Base-by-base conservation (phyloP, 2,113 vertebrate genomes). In the Erinaceus europaeus region DNA sequence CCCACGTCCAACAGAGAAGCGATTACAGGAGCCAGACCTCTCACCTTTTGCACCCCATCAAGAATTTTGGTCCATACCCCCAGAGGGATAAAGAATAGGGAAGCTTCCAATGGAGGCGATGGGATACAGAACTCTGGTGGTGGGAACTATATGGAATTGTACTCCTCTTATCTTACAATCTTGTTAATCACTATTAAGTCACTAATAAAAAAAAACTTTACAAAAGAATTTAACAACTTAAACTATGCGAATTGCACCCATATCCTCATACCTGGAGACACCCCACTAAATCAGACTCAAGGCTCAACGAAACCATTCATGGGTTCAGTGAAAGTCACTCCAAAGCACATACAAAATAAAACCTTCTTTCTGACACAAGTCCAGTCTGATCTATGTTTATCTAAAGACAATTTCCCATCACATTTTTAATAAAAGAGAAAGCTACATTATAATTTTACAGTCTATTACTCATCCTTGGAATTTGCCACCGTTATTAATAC, bases 381-480 rank as follows among this genome's bases (percentile, higher is more conserved):
- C 46, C 44, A 55, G 86, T 11, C 40, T 50, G 36, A 1, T 50
- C 34, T 2, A 4, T 55, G n/a, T 4, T 68, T 78, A 78, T 68
- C 53, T 87, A 48, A 25, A 85, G 61, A 48, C 71, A 81, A 68
- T 71, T 78, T 93, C 79, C 53, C 18, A 85, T 9, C 74, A 12
- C 71, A 27, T 18, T 34, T 84, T 77, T 75, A 78, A 91, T 72
- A n/a, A 83, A 83, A 83, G 25, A 78, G n/a, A 78, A 61, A 85
- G 3, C 57, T 79, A 57, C n/a, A 64, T 67, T 76, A 77, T 64
- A 84, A 83, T 52, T 75, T 77, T 50, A 40, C 34, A 82, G 2
- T 61, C 71, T 76, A 42, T n/a, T 86, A 79, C 81, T 71, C 21
- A 4, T 46, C 21, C 29, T 84, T 61, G 23, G 12, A 36, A 2